These are phyloP conservation scores for Bruchidius siliquastri DNA, from an alignment of 2,888 invertebrate genomes.

Conservation along the genomic window DNA sequence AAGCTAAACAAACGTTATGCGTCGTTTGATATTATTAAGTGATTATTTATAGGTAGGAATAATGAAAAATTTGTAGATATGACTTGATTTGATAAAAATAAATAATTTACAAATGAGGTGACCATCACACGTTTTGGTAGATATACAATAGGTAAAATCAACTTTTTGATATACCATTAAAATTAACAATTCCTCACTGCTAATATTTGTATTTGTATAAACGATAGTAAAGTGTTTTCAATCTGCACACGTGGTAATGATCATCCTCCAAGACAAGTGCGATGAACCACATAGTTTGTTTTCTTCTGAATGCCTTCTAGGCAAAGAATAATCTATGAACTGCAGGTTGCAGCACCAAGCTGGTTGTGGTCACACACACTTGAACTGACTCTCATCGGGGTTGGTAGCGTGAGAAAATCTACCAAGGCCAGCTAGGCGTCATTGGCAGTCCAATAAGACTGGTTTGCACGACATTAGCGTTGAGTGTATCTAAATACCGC, in stretches of 20 bases:
- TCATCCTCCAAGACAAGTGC: too few relatives aligned
- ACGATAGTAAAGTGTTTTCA: too few relatives aligned
- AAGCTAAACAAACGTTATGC: not conserved
- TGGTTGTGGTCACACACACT: constrained; percentile 8
- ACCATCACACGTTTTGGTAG: too few relatives aligned
- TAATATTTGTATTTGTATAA: too few relatives aligned
- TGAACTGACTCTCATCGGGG: constrained; percentile 7
- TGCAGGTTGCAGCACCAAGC: constrained; percentile 5
- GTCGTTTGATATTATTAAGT: not conserved
- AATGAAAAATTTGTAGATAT: not conserved
- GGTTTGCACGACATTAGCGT: not conserved
- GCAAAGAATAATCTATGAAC: constrained; percentile 4
- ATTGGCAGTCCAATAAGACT: constrained; percentile 9
- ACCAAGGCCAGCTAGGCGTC: constrained; percentile 21
- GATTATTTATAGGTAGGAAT: not conserved
- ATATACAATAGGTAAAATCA: too few relatives aligned
- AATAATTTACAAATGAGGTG: too few relatives aligned
- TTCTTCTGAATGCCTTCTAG: not conserved
- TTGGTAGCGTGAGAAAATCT: constrained; percentile 23
- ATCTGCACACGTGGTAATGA: too few relatives aligned
- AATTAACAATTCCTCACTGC: too few relatives aligned
- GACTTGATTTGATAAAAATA: not conserved
- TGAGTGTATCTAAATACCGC: not conserved
- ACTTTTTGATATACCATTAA: too few relatives aligned
- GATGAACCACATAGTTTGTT: too few relatives aligned